Percentiles rank a stretch among this genome's conserved stretches.
Evolutionary conservation across 2,113 vertebrate genomes (phyloP).

Genomic region (Poeciliopsis occidentalis): DNA sequence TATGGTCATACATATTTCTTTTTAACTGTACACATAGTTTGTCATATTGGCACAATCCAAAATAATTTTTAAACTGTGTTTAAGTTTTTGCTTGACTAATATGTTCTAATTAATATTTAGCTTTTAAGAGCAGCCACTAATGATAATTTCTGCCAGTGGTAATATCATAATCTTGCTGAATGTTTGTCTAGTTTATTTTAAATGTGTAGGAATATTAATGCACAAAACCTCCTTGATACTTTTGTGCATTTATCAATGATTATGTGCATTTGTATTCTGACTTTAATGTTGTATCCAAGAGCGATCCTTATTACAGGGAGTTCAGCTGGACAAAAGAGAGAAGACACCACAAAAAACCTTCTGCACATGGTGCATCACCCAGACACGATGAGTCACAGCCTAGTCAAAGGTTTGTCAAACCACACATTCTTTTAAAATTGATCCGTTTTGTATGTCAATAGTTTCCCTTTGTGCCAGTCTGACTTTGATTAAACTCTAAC

Average conservation of each 20-base stretch:
- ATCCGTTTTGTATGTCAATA: conserved; percentile 26
- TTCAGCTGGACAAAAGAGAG: conserved; percentile 40
- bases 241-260: conserved; percentile 11
- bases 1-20: neutral
- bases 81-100: neutral
- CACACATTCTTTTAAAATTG: conserved; percentile 39
- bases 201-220: neutral
- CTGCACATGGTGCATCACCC: conserved; percentile 41
- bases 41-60: neutral
- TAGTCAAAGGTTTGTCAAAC: conserved; percentile 43
- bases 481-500: conserved; percentile 34
- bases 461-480: conserved; percentile 13
- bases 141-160: conserved; percentile 3
- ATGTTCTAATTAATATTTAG: neutral
- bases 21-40: neutral
- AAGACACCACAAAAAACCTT: conserved; percentile 52
- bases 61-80: neutral
- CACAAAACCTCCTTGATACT: neutral
- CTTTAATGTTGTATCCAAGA: conserved; percentile 14
- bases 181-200: conserved; percentile 7
- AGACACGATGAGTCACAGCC: conserved; percentile 43
- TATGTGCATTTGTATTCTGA: conserved; percentile 14
- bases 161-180: conserved; percentile 9
- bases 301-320: conserved; percentile 41
- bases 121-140: conserved; percentile 7